A percentile compares a stretch with the other conserved stretches of the same genome.
Evolutionary conservation across 1,140 invertebrate genomes (phyloP).

Genomic region (Leucophenga varia): DNA sequence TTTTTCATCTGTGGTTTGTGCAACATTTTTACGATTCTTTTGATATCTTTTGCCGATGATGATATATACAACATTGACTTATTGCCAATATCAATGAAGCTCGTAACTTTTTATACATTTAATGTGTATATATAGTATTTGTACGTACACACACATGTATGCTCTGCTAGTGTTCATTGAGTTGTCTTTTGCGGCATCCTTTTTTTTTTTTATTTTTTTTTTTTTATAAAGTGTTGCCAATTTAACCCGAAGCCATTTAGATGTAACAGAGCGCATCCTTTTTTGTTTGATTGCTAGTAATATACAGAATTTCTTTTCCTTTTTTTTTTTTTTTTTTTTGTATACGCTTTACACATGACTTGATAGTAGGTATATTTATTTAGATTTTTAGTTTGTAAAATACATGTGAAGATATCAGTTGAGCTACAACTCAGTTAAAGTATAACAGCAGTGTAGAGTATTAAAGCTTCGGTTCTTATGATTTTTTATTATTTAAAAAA

Average conservation of each 20-base stretch:
- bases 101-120: constrained; percentile 29
- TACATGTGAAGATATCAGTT: too few species aligned
- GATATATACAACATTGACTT: constrained; percentile 46
- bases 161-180: constrained; percentile 9
- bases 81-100: constrained; percentile 54
- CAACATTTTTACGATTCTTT: too few species aligned
- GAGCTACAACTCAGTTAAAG: too few species aligned
- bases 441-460: too few species aligned
- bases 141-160: constrained; percentile 18
- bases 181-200: constrained; percentile 17
- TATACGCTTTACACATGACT: too few species aligned
- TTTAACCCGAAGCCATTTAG: constrained; percentile 51
- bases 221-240: constrained; percentile 54
- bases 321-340: too few species aligned
- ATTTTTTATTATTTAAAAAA: too few species aligned
- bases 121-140: constrained; percentile 5
- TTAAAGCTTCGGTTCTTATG: too few species aligned
- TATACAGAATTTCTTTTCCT: too few species aligned
- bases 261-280: constrained; percentile 29
- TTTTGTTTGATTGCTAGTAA: constrained; percentile 45
- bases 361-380: too few species aligned
- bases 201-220: constrained; percentile 49
- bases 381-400: too few species aligned
- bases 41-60: constrained; percentile 7
- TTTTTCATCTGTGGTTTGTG: too few species aligned